A percentile compares a stretch with the other conserved stretches of the same genome.
Evolutionary conservation across 2,888 invertebrate species (phyloP).

Genomic region (Pandemis cinnamomeana): DNA sequence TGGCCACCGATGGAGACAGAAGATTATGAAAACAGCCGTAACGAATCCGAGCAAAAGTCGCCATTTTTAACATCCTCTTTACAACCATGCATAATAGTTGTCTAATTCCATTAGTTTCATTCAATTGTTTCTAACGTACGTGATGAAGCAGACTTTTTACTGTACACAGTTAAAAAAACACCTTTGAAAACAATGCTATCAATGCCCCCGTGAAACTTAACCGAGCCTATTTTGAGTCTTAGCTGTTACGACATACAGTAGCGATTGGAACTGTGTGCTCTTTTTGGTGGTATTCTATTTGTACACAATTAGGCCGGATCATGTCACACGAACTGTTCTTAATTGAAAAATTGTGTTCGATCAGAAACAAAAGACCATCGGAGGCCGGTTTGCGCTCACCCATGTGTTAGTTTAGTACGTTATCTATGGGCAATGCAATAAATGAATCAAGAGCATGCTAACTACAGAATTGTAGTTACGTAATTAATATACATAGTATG

Average conservation of each 20-base stretch:
- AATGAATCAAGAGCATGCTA: neutral
- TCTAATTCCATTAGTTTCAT: slow-evolving; percentile 30
- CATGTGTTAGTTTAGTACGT: neutral
- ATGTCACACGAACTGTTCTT: slow-evolving; percentile 43
- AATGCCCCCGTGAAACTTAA: slow-evolving; percentile 6
- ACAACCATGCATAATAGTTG: slow-evolving; percentile 19
- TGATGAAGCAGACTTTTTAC: slow-evolving; percentile 23
- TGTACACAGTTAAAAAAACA: slow-evolving; percentile 21
- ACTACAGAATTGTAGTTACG: neutral
- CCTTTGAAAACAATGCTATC: slow-evolving; percentile 26
- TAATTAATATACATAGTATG: too few species aligned
- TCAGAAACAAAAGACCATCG: slow-evolving; percentile 43
- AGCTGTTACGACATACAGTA: slow-evolving; percentile 11
- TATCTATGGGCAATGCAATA: neutral
- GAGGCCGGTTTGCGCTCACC: neutral
- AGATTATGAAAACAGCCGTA: slow-evolving; percentile 4
- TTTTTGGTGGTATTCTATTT: neutral
- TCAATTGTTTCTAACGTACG: slow-evolving; percentile 36
- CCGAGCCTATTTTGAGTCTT: slow-evolving; percentile 21
- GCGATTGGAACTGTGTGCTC: neutral
- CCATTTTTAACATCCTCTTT: slow-evolving; percentile 22
- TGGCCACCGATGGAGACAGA: neutral
- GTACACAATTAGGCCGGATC: slow-evolving; percentile 37
- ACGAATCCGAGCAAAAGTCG: slow-evolving; percentile 12
- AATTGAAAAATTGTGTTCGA: slow-evolving; percentile 73